Base-by-base conservation (phyloP, 2,888 invertebrate genomes). In the Leptothorax acervorum region DNA sequence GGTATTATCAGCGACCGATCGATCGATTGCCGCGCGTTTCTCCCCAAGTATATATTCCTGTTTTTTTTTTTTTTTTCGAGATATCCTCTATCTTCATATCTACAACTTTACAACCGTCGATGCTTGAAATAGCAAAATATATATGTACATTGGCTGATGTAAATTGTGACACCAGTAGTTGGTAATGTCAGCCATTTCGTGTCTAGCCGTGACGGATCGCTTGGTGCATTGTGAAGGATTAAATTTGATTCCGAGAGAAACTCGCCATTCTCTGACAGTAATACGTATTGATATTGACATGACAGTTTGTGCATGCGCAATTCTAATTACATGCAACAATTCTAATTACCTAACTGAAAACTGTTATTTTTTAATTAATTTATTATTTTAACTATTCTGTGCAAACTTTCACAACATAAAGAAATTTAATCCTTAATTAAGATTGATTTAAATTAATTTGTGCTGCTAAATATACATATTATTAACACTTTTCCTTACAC, bases 121-220 rank as follows among this genome's bases (percentile, higher is more conserved):
- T 45, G 55, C 3, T 66, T 48, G 15, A 68, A 78, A n/a, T 31
- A 48, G 55, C 68, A n/a, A 65, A 65, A 35, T 48, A 48, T 48
- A 48, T 15, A 23, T 66, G 28, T 18, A 42, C n/a, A 55, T 76
- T 31, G 55, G 28, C 18, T 39, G 18, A 55, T 68, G 42, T 78
- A 66, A 78, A 78, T 57, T 55, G 78, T 18, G 53, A 66, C 18
- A 42, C 18, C 18, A 18, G 68, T 57, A 39, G 28, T 68, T 45
- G 55, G 31, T 9, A 23, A 55, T 68, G 31, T 66, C 57, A 31
- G 45, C 55, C 78, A 53, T 53, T 65, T 76, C 53, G 42, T 39
- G 68, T 68, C n/a, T 45, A 57, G 68, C n/a, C n/a, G 12, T 68
- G 68, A 78, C 68, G 31, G 68, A 78, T 78, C 55, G 68, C 55